phyloP scores from a whole-genome alignment of 2,888 invertebrate species.

The Halictus quadricinctus region DNA sequence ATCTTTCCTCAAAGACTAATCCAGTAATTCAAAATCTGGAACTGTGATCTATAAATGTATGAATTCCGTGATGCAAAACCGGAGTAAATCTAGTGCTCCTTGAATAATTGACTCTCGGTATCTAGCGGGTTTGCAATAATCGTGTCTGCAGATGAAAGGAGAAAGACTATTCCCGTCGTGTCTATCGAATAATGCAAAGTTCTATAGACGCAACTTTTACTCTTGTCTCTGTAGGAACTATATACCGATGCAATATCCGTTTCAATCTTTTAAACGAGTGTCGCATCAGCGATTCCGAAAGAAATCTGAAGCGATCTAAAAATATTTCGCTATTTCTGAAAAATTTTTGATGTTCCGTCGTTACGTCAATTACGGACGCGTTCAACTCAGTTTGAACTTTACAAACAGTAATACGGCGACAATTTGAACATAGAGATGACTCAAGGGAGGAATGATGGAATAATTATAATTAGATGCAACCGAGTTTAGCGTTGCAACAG shows the following conservation, averaged over 20 bases:
- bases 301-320: conserved; percentile 6
- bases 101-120: background rate
- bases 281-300: background rate
- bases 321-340: background rate
- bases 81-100: background rate
- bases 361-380: background rate
- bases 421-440: background rate
- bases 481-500: background rate
- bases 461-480: background rate
- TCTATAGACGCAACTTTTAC: conserved; percentile 35
- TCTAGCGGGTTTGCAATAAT: background rate
- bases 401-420: background rate
- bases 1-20: background rate
- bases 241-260: background rate
- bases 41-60: background rate
- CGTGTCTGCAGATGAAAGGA: background rate
- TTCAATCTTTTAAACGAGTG: background rate
- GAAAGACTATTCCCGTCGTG: conserved; percentile 20
- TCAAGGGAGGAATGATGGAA: background rate
- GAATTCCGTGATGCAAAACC: background rate
- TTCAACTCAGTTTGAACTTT: background rate
- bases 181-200: conserved; percentile 60
- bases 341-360: background rate
- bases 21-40: background rate
- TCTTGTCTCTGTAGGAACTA: conserved; percentile 25